Base-by-base conservation (phyloP, 1,140 invertebrate genomes). In the Sitophilus oryzae region DNA sequence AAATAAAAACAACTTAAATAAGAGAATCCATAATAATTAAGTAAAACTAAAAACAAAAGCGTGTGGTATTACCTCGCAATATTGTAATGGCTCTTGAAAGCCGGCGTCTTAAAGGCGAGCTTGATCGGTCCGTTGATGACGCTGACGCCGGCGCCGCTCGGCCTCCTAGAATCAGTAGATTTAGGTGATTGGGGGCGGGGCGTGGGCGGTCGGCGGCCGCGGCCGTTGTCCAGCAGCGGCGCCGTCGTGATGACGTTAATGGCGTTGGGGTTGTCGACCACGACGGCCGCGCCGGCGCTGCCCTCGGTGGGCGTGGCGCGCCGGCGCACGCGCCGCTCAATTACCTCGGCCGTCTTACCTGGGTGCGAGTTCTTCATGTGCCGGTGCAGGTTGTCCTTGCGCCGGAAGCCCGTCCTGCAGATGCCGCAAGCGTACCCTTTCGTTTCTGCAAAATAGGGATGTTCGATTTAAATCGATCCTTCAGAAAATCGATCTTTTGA, bases 311-410 rank as follows among this genome's bases (percentile, higher is more conserved):
- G 9, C 38, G 5, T 58, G n/a, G n/a, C n/a, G n/a, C n/a, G n/a
- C n/a, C n/a, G n/a, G n/a, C n/a, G n/a, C n/a, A n/a, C n/a, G n/a
- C n/a, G n/a, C n/a, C n/a, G n/a, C 46, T 58, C 59, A 30, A 66
- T 61, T 43, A 61, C 50, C 34, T 62, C 55, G 30, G 41, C 60
- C 52, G 66, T 65, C 47, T 66, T 68, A 55, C 67, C 76, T 2
- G 79, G 79, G 65, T 84, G 82, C 22, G 81, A 79, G 57, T 82
- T 81, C 35, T 79, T 77, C 19, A 83, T 73, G 67, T 84, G 82
- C 0, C 82, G 70, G 19, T 78, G 73, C 47, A 84, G 70, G 56
- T 84, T 84, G 59, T 84, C 82, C 60, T 82, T 82, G 9, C 82
- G 71, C 38, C 77, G 67, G 55, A 83, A 82, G 1, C 69, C 73